A percentile compares a stretch with the other conserved stretches of the same genome.
phyloP scores from a whole-genome alignment of 64 coral and sea anemone genomes.

The Actinia equina region DNA sequence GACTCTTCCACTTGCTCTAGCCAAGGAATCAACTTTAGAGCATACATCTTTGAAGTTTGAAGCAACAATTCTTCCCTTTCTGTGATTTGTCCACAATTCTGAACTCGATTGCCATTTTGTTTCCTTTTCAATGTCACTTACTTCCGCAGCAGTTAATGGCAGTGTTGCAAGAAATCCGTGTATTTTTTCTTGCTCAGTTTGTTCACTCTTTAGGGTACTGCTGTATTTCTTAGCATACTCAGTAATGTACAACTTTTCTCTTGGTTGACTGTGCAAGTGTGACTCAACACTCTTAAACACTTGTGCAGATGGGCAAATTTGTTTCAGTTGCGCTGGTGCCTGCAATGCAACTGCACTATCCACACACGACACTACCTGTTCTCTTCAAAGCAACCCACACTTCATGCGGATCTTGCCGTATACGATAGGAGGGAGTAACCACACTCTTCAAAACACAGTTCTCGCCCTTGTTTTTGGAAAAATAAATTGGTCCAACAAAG shows the following conservation, averaged over 20 bases:
- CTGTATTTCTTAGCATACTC: conserved; percentile 1
- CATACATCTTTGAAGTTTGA: conserved; percentile 35
- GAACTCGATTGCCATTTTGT: conserved; percentile 6
- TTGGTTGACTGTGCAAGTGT: neutral
- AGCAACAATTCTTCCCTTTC: conserved; percentile 22
- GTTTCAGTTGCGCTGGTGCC: conserved; percentile 21
- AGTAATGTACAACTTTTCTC: neutral
- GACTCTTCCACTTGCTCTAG: neutral
- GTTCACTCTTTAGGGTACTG: neutral
- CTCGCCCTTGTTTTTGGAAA: conserved; percentile 10
- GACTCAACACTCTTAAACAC: conserved; percentile 38
- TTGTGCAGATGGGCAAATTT: conserved; percentile 10
- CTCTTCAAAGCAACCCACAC: neutral
- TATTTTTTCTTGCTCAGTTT: conserved; percentile 9
- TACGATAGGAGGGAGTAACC: conserved; percentile 19
- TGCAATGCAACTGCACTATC: conserved; percentile 27
- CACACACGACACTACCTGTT: conserved; percentile 13
- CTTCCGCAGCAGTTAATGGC: neutral
- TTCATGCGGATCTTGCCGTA: conserved; percentile 2
- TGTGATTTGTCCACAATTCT: conserved; percentile 18
- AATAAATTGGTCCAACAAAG: conserved; percentile 20
- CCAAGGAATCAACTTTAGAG: conserved; percentile 11
- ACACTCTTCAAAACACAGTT: conserved; percentile 16
- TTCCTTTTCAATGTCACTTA: neutral
- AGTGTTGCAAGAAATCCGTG: conserved; percentile 14